Conservation (phyloP, 2,797 vertebrate species). For the Arvicola amphibius region DNA sequence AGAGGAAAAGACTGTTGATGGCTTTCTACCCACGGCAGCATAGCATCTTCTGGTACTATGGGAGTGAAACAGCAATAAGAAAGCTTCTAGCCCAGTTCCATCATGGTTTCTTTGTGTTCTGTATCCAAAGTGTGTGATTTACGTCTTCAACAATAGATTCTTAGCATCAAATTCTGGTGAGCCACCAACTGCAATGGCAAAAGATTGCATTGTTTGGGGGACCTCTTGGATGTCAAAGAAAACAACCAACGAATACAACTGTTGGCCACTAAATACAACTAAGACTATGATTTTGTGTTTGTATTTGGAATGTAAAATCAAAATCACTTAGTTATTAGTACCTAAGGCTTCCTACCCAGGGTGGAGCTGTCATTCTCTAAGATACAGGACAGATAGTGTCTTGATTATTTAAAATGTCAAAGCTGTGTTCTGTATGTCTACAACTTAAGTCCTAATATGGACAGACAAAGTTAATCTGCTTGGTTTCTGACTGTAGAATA, state of each 20-base stretch:
- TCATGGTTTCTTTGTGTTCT: not conserved
- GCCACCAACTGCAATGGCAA: not conserved
- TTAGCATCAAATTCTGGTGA: not conserved
- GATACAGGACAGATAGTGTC: not conserved
- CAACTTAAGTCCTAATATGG: not conserved
- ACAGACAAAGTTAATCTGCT: not conserved
- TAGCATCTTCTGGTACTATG: not conserved
- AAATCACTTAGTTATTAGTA: not conserved
- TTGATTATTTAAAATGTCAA: not conserved
- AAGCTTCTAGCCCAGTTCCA: not conserved
- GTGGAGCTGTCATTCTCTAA: not conserved
- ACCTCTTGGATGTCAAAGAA: not conserved
- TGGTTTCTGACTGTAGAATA: not conserved
- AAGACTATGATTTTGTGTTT: not conserved
- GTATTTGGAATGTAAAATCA: not conserved
- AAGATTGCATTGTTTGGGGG: not conserved
- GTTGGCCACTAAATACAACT: not conserved
- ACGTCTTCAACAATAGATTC: not conserved
- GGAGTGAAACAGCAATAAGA: not conserved
- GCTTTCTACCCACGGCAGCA: not conserved
- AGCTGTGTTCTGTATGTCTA: not conserved
- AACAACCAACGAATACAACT: not conserved
- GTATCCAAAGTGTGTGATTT: not conserved
- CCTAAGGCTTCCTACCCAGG: not conserved
- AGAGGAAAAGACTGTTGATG: not conserved